Conservation (phyloP, 2,113 vertebrate genomes). For the Grus americana region DNA sequence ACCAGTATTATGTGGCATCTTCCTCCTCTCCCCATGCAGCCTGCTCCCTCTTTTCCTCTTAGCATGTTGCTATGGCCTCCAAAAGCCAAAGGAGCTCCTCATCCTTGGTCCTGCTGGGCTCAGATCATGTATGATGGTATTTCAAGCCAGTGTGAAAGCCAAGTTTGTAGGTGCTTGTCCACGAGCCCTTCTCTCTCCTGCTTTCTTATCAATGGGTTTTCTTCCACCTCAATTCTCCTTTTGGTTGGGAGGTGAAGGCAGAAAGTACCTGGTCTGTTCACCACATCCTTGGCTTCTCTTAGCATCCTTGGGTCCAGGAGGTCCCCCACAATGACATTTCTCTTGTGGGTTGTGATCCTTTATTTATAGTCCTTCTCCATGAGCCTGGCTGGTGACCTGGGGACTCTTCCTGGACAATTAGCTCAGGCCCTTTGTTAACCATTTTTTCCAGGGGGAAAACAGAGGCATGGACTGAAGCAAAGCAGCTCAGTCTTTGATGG, state of each 20-base stretch:
- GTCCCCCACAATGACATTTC: not conserved
- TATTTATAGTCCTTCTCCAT: not conserved
- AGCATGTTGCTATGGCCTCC: not conserved
- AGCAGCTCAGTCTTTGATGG: not conserved
- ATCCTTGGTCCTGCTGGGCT: not conserved
- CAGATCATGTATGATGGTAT: not conserved
- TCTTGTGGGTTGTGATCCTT: not conserved
- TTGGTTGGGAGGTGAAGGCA: not conserved
- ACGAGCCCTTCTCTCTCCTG: rapidly evolving
- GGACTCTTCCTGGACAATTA: not conserved
- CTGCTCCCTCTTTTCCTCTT: not conserved
- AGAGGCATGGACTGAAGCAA: not conserved
- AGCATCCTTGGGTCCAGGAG: not conserved
- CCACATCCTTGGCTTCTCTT: not conserved
- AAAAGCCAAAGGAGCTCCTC: not conserved
- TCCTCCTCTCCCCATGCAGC: not conserved
- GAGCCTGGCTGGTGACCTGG: not conserved
- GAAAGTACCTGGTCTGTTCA: not conserved
- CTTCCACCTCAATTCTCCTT: not conserved
- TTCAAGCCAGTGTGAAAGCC: not conserved
- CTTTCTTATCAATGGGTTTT: not conserved
- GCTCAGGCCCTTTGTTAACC: not conserved
- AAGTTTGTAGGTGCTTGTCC: not conserved
- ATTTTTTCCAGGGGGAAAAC: not conserved
- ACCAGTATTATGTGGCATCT: not conserved